phyloP scores from a whole-genome alignment of 2,113 vertebrate genomes.

The Hyaena hyaena region DNA sequence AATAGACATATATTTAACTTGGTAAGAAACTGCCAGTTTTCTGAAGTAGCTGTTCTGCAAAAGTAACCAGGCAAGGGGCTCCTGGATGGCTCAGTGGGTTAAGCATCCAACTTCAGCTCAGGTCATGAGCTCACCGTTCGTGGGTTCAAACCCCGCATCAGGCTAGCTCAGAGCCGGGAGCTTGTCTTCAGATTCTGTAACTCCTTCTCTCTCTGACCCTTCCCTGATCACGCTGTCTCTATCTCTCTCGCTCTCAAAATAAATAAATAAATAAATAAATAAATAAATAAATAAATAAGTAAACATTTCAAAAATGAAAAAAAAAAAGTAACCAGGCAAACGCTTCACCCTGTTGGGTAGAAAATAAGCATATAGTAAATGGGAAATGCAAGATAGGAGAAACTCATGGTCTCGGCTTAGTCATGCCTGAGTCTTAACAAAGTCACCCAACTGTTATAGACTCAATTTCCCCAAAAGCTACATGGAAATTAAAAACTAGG shows the following conservation, averaged over 20 bases:
- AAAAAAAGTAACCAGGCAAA: slow-evolving; percentile 40
- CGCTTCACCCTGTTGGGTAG: not conserved
- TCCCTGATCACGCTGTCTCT: too few relatives aligned
- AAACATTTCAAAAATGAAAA: too few relatives aligned
- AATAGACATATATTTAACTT: not conserved
- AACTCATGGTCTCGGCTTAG: not conserved
- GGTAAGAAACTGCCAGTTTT: slow-evolving; percentile 32
- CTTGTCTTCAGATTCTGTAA: too few relatives aligned
- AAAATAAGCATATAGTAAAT: not conserved
- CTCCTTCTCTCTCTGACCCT: too few relatives aligned
- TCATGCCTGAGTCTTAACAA: not conserved
- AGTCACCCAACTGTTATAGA: not conserved
- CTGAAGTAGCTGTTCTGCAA: not conserved
- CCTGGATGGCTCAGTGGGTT: too few relatives aligned
- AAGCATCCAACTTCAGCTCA: too few relatives aligned
- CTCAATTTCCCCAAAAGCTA: not conserved
- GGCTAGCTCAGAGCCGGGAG: too few relatives aligned
- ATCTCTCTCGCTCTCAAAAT: too few relatives aligned
- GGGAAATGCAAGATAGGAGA: not conserved
- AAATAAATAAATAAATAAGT: too few relatives aligned
- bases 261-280: too few relatives aligned
- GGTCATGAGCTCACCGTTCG: too few relatives aligned
- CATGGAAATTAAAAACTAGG: not conserved
- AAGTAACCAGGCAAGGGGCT: slow-evolving; percentile 30
- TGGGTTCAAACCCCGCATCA: too few relatives aligned